Conservation (phyloP, 2,797 vertebrate genomes). For the Diplodus puntazzo region DNA sequence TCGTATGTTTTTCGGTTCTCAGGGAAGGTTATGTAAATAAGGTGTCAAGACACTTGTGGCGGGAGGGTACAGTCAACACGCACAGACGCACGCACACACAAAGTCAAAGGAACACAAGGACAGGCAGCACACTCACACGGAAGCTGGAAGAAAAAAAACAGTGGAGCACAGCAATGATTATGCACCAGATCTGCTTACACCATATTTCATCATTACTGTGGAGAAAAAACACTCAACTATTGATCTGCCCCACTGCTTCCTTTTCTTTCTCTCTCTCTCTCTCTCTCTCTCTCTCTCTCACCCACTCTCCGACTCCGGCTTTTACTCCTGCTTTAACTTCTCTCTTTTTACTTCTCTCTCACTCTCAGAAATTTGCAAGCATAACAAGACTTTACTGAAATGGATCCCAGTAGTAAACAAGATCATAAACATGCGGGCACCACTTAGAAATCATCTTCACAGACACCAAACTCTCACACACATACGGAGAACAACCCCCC, state of each 20-base stretch:
- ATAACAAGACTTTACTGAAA: slow-evolving; percentile 68
- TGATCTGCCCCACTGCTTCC: slow-evolving; percentile 81
- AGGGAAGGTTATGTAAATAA: slow-evolving; percentile 60
- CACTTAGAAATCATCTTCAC: slow-evolving; percentile 47
- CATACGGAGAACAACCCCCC: neutral
- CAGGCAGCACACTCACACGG: slow-evolving; percentile 51
- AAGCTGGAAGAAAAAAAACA: slow-evolving; percentile 59
- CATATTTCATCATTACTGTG: slow-evolving; percentile 88
- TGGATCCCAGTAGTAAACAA: slow-evolving; percentile 68
- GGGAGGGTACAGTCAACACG: slow-evolving; percentile 29
- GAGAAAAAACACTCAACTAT: slow-evolving; percentile 81
- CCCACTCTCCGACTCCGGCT: slow-evolving; percentile 45
- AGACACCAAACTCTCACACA: slow-evolving; percentile 19
- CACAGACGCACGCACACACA: slow-evolving; percentile 29
- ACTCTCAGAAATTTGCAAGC: slow-evolving; percentile 68
- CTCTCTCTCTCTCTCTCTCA: slow-evolving; percentile 47
- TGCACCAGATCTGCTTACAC: slow-evolving; percentile 87
- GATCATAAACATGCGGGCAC: slow-evolving; percentile 59
- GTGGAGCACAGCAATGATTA: slow-evolving; percentile 80
- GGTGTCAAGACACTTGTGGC: slow-evolving; percentile 57
- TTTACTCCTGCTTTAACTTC: slow-evolving; percentile 65
- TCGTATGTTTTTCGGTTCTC: slow-evolving; percentile 37
- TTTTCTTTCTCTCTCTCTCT: slow-evolving; percentile 52
- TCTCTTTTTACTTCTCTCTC: slow-evolving; percentile 59
- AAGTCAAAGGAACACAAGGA: slow-evolving; percentile 57